Evolutionary conservation across 2,113 vertebrate species (phyloP).

Genomic region (Stigmatopora argus): DNA sequence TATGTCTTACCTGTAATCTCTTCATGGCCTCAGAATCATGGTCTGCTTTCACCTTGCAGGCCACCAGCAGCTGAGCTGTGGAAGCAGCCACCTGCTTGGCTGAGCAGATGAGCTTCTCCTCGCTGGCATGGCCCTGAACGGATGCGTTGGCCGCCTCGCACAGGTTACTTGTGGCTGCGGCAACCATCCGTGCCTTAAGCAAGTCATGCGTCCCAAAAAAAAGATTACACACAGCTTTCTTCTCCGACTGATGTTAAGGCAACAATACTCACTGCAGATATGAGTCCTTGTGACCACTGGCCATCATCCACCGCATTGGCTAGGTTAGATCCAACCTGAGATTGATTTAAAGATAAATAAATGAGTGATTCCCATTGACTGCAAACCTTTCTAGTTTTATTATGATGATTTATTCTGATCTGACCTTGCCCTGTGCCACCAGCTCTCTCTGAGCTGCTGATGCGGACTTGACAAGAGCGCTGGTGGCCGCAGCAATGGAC

Average conservation of each 20-base stretch:
- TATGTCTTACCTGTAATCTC: conserved; percentile 81
- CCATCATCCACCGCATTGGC: conserved; percentile 95
- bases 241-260: neutral
- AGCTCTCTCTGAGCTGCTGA: conserved; percentile 96
- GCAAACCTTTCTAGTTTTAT: neutral
- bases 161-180: conserved; percentile 92
- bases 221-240: neutral
- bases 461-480: conserved; percentile 95
- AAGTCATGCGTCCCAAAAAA: neutral
- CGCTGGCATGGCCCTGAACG: conserved; percentile 94
- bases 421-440: conserved; percentile 96
- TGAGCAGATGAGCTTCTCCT: conserved; percentile 97
- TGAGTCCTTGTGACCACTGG: conserved; percentile 98
- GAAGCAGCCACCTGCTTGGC: conserved; percentile 98
- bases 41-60: conserved; percentile 96
- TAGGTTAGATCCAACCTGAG: conserved; percentile 89
- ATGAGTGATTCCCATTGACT: neutral
- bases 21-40: conserved; percentile 96
- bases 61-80: conserved; percentile 93
- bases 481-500: conserved; percentile 96
- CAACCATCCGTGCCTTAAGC: conserved; percentile 89
- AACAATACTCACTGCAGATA: conserved; percentile 81
- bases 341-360: neutral
- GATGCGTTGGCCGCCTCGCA: conserved; percentile 97
- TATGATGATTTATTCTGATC: conserved; percentile 24